Evolutionary conservation across 2,113 vertebrate genomes (phyloP).

Genomic region (Cinclus cinclus): DNA sequence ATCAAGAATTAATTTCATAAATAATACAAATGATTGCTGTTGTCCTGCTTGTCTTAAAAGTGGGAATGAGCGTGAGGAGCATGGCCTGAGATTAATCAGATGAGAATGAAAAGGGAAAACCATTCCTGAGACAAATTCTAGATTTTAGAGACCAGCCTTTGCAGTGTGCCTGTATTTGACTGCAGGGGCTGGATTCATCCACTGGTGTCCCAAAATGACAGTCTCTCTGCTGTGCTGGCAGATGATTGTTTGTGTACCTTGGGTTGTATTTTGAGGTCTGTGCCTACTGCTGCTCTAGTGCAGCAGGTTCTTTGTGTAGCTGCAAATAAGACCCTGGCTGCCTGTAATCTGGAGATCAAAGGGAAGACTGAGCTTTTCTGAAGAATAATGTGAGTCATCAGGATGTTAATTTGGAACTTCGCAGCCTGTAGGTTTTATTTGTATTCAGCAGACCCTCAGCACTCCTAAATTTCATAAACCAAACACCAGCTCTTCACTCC

Average conservation of each 20-base stretch:
- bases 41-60: neutral
- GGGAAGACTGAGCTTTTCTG: neutral
- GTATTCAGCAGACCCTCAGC: neutral
- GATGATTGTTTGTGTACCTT: neutral
- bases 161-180: neutral
- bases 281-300: neutral
- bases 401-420: conserved; percentile 19
- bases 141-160: neutral
- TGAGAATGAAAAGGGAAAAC: neutral
- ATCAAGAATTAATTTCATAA: neutral
- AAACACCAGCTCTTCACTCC: neutral
- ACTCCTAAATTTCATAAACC: neutral
- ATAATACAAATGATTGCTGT: neutral
- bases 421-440: conserved; percentile 12
- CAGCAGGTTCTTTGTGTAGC: neutral
- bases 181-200: neutral
- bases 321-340: neutral
- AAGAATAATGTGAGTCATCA: neutral
- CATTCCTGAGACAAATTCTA: neutral
- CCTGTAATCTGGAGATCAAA: conserved; percentile 35
- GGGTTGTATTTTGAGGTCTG: neutral
- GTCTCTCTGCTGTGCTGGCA: neutral
- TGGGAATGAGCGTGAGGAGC: neutral
- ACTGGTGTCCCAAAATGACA: neutral
- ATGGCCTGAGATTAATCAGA: neutral